Evolutionary conservation across 2,797 vertebrate genomes (phyloP), one percentile per base, ranked within the genome.

Genomic region (Heteromormyrus szaboi): DNA sequence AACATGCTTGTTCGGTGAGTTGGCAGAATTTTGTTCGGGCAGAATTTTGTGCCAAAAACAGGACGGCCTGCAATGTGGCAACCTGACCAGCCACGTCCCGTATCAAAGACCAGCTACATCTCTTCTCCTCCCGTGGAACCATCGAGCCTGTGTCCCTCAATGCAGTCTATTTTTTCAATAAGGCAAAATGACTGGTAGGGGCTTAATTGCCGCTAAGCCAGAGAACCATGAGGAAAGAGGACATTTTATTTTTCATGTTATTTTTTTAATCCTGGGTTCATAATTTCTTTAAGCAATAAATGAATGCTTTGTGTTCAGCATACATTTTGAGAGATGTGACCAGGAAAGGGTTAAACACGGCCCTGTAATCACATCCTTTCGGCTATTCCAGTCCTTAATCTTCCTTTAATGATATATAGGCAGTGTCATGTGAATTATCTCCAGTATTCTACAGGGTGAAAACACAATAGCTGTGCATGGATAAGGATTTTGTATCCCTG

Each of bases 1-100:
- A 95, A 8, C 90, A 91, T 41, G 92, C 94, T 90, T 94, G 92
- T 88, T 93, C 90, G 93, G 96, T 96, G 93, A 96, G 95, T 50
- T n/a, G 22, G 59, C 3, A 44, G 88, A 86, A 56, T 90, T 50
- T 50, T 87, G 87, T 88, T 54, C 14, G 51, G 81, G 29, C 11
- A 33, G 44, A 11, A 65, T 86, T 90, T 6, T 50, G 48, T 76
- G 65, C 3, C 56, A 88, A 11, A 85, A 88, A 92, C 90, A 91
- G 89, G 89, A 86, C 65, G 44, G 88, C 84, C 83, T 88, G 90
- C 84, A 90, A 90, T 90, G 90, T 51, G 81, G 51, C 54, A 25
- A 41, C 53, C 22, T 62, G 62, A 68, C 50, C 87, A 41, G 84
- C 48, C 29, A 11, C 51, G 17, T 54, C 59, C 59, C 25, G 85